Evolutionary conservation across 2,797 vertebrate genomes (phyloP).

Genomic region (Anabacerthia variegaticeps): DNA sequence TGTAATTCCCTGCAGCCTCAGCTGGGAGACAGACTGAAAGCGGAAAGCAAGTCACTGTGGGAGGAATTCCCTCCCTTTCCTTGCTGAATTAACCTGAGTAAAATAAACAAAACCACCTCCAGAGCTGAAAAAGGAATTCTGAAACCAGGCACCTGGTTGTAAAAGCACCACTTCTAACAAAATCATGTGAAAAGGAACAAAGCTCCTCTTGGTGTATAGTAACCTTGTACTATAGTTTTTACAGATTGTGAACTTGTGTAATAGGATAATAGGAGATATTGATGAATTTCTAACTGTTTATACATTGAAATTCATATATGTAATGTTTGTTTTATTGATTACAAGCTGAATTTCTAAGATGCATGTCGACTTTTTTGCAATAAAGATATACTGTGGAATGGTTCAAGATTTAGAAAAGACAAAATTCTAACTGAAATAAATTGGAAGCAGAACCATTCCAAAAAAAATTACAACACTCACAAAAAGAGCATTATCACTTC

Average conservation of each 20-base stretch:
- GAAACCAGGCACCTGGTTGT: conserved; percentile 12
- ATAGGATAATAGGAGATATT: conserved; percentile 86
- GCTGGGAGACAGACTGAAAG: neutral
- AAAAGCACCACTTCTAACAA: conserved; percentile 29
- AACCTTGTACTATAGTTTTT: conserved; percentile 86
- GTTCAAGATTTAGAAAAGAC: conserved; percentile 76
- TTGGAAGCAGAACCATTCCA: conserved; percentile 87
- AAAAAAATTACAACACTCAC: conserved; percentile 77
- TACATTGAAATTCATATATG: conserved; percentile 97
- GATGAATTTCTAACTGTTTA: conserved; percentile 99
- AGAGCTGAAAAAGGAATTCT: neutral
- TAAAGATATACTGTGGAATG: conserved; percentile 94
- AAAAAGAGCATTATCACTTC: conserved; percentile 80
- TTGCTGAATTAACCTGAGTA: neutral
- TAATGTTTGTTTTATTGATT: conserved; percentile 98
- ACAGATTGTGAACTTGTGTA: conserved; percentile 89
- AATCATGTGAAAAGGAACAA: conserved; percentile 84
- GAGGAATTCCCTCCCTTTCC: neutral
- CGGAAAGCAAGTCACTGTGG: neutral
- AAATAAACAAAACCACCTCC: neutral
- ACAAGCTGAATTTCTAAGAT: conserved; percentile 96
- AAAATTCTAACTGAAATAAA: conserved; percentile 74
- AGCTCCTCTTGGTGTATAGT: conserved; percentile 81
- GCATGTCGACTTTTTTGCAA: conserved; percentile 99
- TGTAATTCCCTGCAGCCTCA: neutral